Evolutionary conservation across 2,888 invertebrate genomes (phyloP).

Genomic region (Ectropis crepuscularia): DNA sequence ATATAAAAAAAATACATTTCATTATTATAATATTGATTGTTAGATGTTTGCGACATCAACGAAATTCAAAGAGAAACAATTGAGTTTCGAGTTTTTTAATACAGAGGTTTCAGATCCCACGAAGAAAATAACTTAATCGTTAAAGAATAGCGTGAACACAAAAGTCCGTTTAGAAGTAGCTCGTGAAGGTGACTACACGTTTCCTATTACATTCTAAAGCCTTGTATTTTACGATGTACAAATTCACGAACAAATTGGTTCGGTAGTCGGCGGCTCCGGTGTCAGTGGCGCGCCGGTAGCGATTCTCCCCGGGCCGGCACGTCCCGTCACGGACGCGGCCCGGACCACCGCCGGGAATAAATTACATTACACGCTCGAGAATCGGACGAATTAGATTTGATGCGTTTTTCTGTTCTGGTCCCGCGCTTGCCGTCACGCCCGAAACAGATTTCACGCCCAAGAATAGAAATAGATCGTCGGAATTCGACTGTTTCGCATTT

Average conservation of each 20-base stretch:
- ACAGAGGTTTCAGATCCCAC: no score
- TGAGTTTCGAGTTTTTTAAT: no score
- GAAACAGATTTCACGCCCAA: constrained; percentile 12
- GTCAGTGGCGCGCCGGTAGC: constrained; percentile 4
- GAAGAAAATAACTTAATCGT: no score
- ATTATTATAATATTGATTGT: no score
- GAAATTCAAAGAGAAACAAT: no score
- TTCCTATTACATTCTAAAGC: neutral
- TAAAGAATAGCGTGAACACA: neutral
- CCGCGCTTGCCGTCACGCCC: neutral
- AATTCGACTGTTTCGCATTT: neutral
- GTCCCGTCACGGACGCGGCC: constrained; percentile 16
- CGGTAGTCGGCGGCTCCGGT: neutral
- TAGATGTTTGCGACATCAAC: no score
- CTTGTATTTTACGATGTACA: constrained; percentile 1
- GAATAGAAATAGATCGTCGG: neutral
- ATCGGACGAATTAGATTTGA: constrained; percentile 35
- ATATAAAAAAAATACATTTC: no score
- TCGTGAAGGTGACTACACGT: neutral
- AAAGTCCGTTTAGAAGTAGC: neutral
- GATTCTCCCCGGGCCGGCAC: constrained; percentile 29
- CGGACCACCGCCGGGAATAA: constrained; percentile 36
- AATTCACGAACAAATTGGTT: constrained; percentile 9
- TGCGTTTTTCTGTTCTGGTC: constrained; percentile 26
- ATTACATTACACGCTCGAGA: constrained; percentile 41